These are phyloP conservation scores for Heterotis niloticus DNA, from an alignment of 2,113 vertebrate species.

Conservation along the genomic window DNA sequence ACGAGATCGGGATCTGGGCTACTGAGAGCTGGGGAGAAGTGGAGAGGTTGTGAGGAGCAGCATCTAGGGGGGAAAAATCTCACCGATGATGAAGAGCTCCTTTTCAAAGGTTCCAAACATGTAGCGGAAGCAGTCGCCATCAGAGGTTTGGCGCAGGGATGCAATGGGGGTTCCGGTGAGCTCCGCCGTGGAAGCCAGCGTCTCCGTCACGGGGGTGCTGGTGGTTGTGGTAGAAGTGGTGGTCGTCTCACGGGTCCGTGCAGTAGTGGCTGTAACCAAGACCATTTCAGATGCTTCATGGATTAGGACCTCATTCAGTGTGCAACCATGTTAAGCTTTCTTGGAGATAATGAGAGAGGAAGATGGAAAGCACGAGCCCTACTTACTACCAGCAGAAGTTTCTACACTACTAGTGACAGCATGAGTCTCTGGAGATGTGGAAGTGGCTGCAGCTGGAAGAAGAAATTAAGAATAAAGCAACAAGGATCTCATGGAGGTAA, in stretches of 20 bases:
- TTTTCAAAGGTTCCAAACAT: slow-evolving; percentile 70
- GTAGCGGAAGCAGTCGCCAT: slow-evolving; percentile 69
- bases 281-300: not conserved
- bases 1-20: too few relatives aligned
- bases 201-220: slow-evolving; percentile 44
- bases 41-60: not conserved
- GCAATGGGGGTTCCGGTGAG: slow-evolving; percentile 26
- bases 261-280: slow-evolving; percentile 40
- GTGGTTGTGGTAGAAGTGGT: slow-evolving; percentile 21
- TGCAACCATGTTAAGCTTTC: not conserved
- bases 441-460: slow-evolving; percentile 38
- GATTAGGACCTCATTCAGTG: not conserved
- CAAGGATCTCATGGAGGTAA: not conserved
- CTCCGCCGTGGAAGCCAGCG: slow-evolving; percentile 31
- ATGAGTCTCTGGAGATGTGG: slow-evolving; percentile 43
- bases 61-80: not conserved
- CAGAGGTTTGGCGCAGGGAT: slow-evolving; percentile 35
- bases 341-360: not conserved
- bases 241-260: slow-evolving; percentile 19
- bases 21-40: not conserved
- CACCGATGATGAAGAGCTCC: slow-evolving; percentile 75
- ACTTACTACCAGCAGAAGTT: slow-evolving; percentile 51
- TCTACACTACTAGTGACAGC: slow-evolving; percentile 44
- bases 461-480: not conserved
- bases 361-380: not conserved